Evolutionary conservation across 2,113 vertebrate species (phyloP), one percentile per base, ranked within the genome.

Genomic region (Epinephelus fuscoguttatus): DNA sequence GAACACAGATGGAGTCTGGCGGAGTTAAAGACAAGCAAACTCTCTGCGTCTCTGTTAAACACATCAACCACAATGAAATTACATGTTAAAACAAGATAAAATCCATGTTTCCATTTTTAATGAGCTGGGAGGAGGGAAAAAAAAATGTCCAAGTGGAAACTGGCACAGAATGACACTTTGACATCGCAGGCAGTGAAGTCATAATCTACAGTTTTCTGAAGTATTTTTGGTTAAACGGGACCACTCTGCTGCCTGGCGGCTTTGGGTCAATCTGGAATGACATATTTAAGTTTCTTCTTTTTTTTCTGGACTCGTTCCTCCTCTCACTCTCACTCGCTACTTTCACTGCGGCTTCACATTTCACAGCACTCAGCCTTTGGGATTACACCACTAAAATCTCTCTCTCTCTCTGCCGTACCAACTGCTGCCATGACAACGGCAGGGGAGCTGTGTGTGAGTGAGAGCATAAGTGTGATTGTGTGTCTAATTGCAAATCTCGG

Each of bases 401-500:
- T 78, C 80, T 42, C 80, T 42, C 49, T 50, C 60, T 19, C 62
- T 74, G 88, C 86, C 79, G 87, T 88, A 92, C 92, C 89, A 89
- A 88, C 91, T 75, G 95, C 94, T 96, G 94, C 95, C 94, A 96
- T 96, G 95, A 94, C 94, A 95, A 96, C 95, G 76, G 92, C 91
- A 84, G 84, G 70, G 59, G 89, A 94, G 90, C 77, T n/a, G 75
- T 63, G 88, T 23, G 82, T 45, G 69, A 82, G 74, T 3, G 59
- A 82, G 87, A 67, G 78, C 72, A 17, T 37, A 75, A 87, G 86
- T 89, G 89, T 84, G 92, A 90, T 84, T 78, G 89, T 84, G 83
- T 84, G 78, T 90, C 83, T 91, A 84, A 92, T 89, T 92, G 87
- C 81, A 78, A 71, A 81, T 64, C 82, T 56, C 55, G 5, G 50